Evolutionary conservation across 2,113 vertebrate genomes (phyloP).

Genomic region (Tetrax tetrax): DNA sequence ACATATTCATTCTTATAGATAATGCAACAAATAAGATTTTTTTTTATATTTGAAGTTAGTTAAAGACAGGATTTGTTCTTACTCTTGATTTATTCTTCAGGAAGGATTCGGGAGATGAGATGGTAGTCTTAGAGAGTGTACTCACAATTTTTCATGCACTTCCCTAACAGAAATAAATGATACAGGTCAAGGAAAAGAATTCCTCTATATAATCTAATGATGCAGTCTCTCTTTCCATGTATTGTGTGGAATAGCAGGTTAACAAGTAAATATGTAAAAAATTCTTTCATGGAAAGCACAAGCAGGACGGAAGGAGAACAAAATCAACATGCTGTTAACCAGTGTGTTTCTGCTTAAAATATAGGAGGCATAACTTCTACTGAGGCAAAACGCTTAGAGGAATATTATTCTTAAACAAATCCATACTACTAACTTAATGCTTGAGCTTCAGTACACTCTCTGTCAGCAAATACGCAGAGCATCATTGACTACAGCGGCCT

Average conservation of each 20-base stretch:
- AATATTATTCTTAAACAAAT: not conserved
- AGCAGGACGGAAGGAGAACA: not conserved
- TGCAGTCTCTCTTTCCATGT: not conserved
- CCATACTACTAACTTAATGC: not conserved
- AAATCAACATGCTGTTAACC: not conserved
- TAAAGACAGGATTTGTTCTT: not conserved
- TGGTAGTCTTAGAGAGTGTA: not conserved
- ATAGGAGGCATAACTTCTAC: not conserved
- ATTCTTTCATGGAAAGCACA: not conserved
- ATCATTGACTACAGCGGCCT: rapidly evolving
- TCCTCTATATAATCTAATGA: not conserved
- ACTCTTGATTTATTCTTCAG: not conserved
- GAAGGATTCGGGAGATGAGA: not conserved
- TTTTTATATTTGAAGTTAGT: not conserved
- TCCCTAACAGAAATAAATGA: not conserved
- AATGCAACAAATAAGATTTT: not conserved
- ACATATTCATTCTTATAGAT: not conserved
- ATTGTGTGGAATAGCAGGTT: not conserved
- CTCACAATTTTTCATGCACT: not conserved
- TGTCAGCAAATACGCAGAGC: not conserved
- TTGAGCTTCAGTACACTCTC: not conserved
- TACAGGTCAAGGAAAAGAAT: not conserved
- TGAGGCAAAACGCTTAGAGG: not conserved
- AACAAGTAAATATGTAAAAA: not conserved
- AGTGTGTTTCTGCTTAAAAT: not conserved